Percentiles rank a stretch among this genome's conserved stretches.
Evolutionary conservation across 2,888 invertebrate genomes (phyloP).

Genomic region (Lissocephala sabroskyi): DNA sequence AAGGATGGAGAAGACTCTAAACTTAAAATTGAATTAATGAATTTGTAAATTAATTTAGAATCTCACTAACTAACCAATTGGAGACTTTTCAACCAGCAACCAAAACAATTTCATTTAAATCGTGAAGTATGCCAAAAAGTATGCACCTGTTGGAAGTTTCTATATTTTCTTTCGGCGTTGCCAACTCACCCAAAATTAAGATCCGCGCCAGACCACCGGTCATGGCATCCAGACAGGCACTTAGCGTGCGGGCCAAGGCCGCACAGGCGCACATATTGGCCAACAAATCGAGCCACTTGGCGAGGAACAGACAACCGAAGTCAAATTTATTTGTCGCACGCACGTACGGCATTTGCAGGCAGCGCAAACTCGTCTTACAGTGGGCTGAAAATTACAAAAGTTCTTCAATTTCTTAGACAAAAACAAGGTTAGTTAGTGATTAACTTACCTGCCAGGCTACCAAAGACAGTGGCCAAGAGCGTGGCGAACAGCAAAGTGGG

Average conservation of each 20-base stretch:
- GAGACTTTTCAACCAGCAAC: too few relatives aligned
- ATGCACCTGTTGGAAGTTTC: too few relatives aligned
- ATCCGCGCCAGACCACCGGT: constrained; percentile 75
- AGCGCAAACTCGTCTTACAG: constrained; percentile 69
- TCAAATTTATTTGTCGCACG: constrained; percentile 73
- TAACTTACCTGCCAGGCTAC: constrained; percentile 66
- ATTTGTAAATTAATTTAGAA: too few relatives aligned
- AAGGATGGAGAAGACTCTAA: too few relatives aligned
- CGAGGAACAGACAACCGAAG: constrained; percentile 72
- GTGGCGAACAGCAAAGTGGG: constrained; percentile 68
- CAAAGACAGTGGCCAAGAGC: constrained; percentile 67
- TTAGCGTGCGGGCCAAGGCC: constrained; percentile 75
- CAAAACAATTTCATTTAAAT: too few relatives aligned
- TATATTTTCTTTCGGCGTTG: too few relatives aligned
- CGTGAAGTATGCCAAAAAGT: too few relatives aligned
- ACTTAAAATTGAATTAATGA: too few relatives aligned
- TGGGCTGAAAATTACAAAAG: constrained; percentile 44
- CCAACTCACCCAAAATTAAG: constrained; percentile 74
- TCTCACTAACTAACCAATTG: too few relatives aligned
- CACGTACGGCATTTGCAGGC: constrained; percentile 72
- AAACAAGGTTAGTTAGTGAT: not conserved
- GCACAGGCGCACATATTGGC: constrained; percentile 74
- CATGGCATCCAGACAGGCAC: constrained; percentile 76
- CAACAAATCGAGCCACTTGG: constrained; percentile 75
- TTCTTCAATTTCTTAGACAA: not conserved